Conservation (phyloP, 2,888 invertebrate genomes). For the Hemaris fuciformis region DNA sequence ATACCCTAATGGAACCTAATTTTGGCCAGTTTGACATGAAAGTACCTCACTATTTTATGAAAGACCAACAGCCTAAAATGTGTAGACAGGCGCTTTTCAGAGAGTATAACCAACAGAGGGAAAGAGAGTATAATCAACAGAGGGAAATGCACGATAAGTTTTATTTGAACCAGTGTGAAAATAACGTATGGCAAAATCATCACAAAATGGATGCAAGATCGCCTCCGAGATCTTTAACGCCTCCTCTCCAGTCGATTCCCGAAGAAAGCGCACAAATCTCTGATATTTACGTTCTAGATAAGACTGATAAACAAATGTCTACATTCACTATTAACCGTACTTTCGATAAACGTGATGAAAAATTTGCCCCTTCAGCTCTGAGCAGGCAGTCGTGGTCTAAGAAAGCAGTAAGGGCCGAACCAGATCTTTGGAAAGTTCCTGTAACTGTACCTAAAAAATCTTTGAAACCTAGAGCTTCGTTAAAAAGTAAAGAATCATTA, state of each 20-base stretch:
- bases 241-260: conserved; percentile 71
- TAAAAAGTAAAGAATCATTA: conserved; percentile 44
- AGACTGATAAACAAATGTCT: conserved; percentile 51
- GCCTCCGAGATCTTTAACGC: conserved; percentile 64
- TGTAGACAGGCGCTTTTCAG: conserved; percentile 67
- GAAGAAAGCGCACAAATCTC: conserved; percentile 71
- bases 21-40: conserved; percentile 46
- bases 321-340: conserved; percentile 73
- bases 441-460: conserved; percentile 46
- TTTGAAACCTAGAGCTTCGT: conserved; percentile 43
- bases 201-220: conserved; percentile 48
- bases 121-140: conserved; percentile 54
- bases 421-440: conserved; percentile 68
- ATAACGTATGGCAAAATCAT: conserved; percentile 64
- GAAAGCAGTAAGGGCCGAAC: conserved; percentile 57
- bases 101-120: conserved; percentile 55
- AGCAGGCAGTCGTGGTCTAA: conserved; percentile 66
- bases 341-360: conserved; percentile 56
- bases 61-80: conserved; percentile 55
- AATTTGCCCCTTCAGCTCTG: conserved; percentile 36
- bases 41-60: conserved; percentile 45
- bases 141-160: conserved; percentile 48
- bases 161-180: conserved; percentile 41
- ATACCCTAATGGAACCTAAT: conserved; percentile 49
- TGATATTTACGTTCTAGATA: conserved; percentile 56